Evolutionary conservation across 1,140 invertebrate genomes (phyloP).

Genomic region (Calosoma granatense): DNA sequence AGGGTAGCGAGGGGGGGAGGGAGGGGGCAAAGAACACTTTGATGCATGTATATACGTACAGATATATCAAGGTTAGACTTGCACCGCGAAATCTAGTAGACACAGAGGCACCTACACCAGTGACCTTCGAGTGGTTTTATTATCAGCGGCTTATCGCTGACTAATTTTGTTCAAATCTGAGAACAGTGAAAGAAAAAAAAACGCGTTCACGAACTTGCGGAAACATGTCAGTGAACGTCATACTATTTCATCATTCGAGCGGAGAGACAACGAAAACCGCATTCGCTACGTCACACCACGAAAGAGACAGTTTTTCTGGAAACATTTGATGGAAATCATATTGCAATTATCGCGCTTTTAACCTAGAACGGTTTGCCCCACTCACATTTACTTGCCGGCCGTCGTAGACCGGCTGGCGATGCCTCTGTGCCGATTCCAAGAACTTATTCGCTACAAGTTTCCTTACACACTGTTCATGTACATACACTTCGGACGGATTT

Average conservation of each 20-base stretch:
- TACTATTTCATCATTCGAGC: neutral
- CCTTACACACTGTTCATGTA: too few species aligned
- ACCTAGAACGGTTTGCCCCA: neutral
- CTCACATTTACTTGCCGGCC: neutral
- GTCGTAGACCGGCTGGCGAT: neutral
- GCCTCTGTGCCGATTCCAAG: neutral
- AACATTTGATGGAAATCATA: too few species aligned
- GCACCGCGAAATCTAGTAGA: neutral
- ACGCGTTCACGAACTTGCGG: neutral
- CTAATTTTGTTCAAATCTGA: neutral
- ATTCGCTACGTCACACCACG: too few species aligned
- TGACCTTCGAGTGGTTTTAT: neutral
- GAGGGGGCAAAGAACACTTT: too few species aligned
- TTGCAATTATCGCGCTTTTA: neutral
- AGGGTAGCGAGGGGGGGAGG: too few species aligned
- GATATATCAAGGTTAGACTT: too few species aligned
- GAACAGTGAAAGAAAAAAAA: neutral
- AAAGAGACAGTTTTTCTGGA: neutral
- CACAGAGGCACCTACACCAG: neutral
- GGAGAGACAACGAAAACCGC: neutral
- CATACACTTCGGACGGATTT: too few species aligned
- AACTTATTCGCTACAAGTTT: neutral
- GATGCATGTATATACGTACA: too few species aligned
- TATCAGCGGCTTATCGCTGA: neutral
- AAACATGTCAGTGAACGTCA: neutral